Percentiles rank a stretch among this genome's conserved stretches.
These are phyloP conservation scores for Paraplagusia blochii DNA, from an alignment of 2,113 vertebrate genomes.

Conservation along the genomic window DNA sequence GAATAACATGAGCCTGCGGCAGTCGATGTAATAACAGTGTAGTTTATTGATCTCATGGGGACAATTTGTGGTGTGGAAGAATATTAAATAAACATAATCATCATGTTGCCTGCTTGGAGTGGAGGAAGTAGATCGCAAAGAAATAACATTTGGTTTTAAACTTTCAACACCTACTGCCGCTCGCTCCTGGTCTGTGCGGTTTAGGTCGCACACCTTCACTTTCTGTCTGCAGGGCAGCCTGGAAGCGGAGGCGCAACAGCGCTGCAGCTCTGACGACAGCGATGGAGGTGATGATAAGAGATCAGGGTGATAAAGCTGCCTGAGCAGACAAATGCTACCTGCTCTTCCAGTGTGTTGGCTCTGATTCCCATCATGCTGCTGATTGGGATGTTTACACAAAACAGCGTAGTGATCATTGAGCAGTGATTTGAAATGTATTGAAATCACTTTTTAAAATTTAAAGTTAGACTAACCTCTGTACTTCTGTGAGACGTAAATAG, in stretches of 20 bases:
- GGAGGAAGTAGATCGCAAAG: neutral
- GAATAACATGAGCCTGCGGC: neutral
- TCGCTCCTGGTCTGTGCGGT: neutral
- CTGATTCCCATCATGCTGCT: slow-evolving; percentile 4
- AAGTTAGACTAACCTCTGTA: no score
- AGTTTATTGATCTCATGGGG: neutral
- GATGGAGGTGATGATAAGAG: slow-evolving; percentile 34
- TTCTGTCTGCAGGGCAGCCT: slow-evolving; percentile 13
- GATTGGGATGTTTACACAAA: slow-evolving; percentile 30
- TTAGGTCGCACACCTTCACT: slow-evolving; percentile 8
- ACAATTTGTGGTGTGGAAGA: neutral
- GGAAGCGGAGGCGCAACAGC: neutral
- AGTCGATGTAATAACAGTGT: neutral
- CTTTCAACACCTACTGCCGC: neutral
- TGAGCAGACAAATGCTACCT: neutral
- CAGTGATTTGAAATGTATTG: neutral
- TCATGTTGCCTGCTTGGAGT: neutral
- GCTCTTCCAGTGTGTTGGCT: slow-evolving; percentile 11
- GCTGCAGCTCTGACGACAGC: slow-evolving; percentile 6
- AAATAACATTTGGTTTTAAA: neutral
- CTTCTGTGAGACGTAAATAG: no score
- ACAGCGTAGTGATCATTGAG: neutral
- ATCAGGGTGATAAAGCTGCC: slow-evolving; percentile 11
- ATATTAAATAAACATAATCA: neutral
- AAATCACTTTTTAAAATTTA: neutral